Conservation (phyloP, 2,888 invertebrate species). For the Subacronicta megacephala region DNA sequence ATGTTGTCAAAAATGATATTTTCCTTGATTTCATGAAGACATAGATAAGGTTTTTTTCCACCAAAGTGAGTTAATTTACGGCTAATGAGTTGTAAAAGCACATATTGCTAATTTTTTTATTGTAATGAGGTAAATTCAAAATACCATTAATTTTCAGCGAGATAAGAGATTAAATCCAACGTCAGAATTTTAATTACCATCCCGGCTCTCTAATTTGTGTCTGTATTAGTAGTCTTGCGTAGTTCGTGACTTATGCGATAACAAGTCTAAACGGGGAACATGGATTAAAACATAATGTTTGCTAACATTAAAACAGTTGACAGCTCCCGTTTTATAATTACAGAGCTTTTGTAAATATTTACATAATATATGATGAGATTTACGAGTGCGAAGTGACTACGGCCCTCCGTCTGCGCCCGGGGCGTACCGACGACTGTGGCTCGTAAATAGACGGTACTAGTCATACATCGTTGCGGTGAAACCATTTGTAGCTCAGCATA, state of each 20-base stretch:
- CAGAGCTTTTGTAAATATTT: conserved; percentile 46
- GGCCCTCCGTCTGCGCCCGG: conserved; percentile 12
- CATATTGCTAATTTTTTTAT: too few relatives aligned
- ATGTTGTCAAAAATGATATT: too few relatives aligned
- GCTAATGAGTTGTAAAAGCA: too few relatives aligned
- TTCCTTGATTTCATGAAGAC: too few relatives aligned
- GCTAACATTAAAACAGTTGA: conserved; percentile 46
- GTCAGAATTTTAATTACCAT: conserved; percentile 45
- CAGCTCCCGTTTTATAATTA: conserved; percentile 50
- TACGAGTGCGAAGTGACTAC: conserved; percentile 33
- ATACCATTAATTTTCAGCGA: conserved; percentile 16
- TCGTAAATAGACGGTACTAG: conserved; percentile 23
- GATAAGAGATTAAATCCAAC: conserved; percentile 36
- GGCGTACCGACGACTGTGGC: conserved; percentile 18
- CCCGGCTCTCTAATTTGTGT: conserved; percentile 48
- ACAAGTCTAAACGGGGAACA: conserved; percentile 20
- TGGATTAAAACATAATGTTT: conserved; percentile 46
- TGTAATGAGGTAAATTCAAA: conserved; percentile 6
- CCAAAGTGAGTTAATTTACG: too few relatives aligned
- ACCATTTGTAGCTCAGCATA: conserved; percentile 22
- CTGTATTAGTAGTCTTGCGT: conserved; percentile 31
- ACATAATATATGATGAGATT: conserved; percentile 50
- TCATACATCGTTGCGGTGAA: conserved; percentile 16
- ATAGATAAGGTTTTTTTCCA: too few relatives aligned
- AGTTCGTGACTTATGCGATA: conserved; percentile 28